Conservation (phyloP, 2,888 invertebrate species). For the Dasypogon diadema region DNA sequence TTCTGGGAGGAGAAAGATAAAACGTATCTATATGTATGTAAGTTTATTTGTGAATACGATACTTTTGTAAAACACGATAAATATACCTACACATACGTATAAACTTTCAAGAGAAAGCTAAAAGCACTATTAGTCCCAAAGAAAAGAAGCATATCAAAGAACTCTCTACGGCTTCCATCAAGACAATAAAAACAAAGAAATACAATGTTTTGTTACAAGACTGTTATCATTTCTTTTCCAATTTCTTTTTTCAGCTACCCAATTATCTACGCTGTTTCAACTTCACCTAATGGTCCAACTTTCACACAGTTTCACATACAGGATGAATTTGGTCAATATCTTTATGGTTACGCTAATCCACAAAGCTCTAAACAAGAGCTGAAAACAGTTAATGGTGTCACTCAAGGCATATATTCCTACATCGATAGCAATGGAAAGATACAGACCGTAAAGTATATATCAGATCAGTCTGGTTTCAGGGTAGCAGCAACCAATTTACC, state of each 20-base stretch:
- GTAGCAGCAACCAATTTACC: constrained; percentile 72
- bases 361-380: constrained; percentile 71
- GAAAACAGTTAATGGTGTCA: constrained; percentile 70
- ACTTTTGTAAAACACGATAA: too few species aligned
- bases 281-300: constrained; percentile 59
- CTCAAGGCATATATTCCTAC: constrained; percentile 71
- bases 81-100: too few species aligned
- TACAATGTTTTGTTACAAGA: too few species aligned
- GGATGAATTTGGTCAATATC: constrained; percentile 71
- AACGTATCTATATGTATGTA: too few species aligned
- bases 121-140: too few species aligned
- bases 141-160: too few species aligned
- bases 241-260: constrained; percentile 20
- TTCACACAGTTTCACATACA: constrained; percentile 70
- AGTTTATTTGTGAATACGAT: too few species aligned
- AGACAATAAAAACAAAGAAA: too few species aligned
- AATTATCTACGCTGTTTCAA: constrained; percentile 53
- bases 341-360: constrained; percentile 71
- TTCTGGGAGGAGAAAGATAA: too few species aligned
- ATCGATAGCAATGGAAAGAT: constrained; percentile 70
- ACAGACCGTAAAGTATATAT: constrained; percentile 70
- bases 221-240: background rate
- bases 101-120: too few species aligned
- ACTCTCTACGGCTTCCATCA: too few species aligned
- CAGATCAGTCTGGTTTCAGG: constrained; percentile 71